These are phyloP conservation scores for Drosophila vallismaia DNA, from an alignment of 2,888 invertebrate genomes.

Conservation along the genomic window DNA sequence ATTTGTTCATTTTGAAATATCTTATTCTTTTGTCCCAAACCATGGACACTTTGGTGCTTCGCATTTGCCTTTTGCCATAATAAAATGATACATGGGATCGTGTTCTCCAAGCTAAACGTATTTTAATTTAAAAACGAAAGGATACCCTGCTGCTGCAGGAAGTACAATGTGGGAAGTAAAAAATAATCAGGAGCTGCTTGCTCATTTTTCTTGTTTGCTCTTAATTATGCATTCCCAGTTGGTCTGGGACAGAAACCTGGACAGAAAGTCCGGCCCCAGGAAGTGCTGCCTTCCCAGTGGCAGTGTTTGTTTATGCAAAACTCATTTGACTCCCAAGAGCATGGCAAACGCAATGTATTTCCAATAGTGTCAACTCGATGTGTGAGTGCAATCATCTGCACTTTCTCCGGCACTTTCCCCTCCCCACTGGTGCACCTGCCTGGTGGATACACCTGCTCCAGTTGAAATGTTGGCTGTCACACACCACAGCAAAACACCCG, in stretches of 20 bases:
- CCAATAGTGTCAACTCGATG: conserved; percentile 36
- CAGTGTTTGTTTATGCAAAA: conserved; percentile 70
- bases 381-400: conserved; percentile 27
- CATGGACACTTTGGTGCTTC: not conserved
- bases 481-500: not conserved
- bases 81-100: conserved; percentile 60
- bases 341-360: conserved; percentile 56
- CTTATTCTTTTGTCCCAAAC: not conserved
- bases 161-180: conserved; percentile 26
- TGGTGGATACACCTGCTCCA: not conserved
- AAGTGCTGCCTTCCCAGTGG: not conserved
- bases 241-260: conserved; percentile 12
- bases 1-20: not conserved
- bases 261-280: conserved; percentile 7
- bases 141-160: conserved; percentile 19
- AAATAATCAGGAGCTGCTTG: conserved; percentile 35
- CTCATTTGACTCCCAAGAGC: conserved; percentile 59
- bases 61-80: conserved; percentile 37
- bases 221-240: conserved; percentile 52
- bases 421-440: too few relatives aligned
- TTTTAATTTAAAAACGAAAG: conserved; percentile 58
- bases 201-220: conserved; percentile 48
- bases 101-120: conserved; percentile 51
- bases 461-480: conserved; percentile 27
- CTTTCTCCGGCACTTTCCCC: conserved; percentile 17